Conservation (phyloP, 2,797 vertebrate genomes). For the Syndactyla subalaris region DNA sequence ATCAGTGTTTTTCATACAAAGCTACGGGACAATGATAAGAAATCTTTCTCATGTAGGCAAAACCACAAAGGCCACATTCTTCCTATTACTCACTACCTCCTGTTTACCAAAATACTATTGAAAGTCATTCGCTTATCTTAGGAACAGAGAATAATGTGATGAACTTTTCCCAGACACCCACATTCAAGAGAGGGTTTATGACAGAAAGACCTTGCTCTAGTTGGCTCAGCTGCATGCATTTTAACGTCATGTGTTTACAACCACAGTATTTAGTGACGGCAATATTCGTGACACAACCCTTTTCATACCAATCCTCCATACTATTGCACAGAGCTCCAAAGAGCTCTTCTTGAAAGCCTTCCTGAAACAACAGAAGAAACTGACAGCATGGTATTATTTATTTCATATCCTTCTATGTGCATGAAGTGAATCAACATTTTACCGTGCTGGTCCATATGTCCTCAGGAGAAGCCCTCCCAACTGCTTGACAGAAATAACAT, state of each 20-base stretch:
- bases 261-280: neutral
- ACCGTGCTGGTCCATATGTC: neutral
- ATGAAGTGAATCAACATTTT: neutral
- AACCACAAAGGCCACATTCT: slow-evolving; percentile 13
- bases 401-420: neutral
- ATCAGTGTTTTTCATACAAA: neutral
- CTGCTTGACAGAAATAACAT: neutral
- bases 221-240: neutral
- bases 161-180: slow-evolving; percentile 6
- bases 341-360: neutral
- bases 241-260: neutral
- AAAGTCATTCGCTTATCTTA: slow-evolving; percentile 9
- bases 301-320: neutral
- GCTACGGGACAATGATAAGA: neutral
- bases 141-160: neutral
- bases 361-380: neutral
- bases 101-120: slow-evolving; percentile 31
- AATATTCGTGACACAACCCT: neutral
- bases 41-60: neutral
- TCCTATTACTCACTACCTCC: slow-evolving; percentile 26
- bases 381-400: neutral
- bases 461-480: neutral
- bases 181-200: neutral
- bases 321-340: neutral
- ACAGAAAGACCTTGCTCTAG: neutral